Evolutionary conservation across 2,113 vertebrate genomes (phyloP), one percentile per base, ranked within the genome.

Genomic region (Typhlomys cinereus): DNA sequence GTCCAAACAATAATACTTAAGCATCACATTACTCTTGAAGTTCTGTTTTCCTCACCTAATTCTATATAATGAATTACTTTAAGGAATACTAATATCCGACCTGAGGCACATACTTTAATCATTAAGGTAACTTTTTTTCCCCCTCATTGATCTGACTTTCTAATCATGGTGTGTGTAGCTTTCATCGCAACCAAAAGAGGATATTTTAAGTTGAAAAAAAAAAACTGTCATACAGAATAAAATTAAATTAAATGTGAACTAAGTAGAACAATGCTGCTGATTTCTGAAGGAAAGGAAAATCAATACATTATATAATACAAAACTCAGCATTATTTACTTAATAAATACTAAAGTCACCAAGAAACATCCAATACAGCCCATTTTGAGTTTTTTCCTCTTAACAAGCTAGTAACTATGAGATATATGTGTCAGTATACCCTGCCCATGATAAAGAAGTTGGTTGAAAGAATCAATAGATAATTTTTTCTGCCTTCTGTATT

Each of bases 401-500:
- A 31, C 6, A 69, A 70, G 18, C 73, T 39, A 61, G 73, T 82
- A 91, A 76, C 7, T 79, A 39, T 10, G 74, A 2, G 0, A 71
- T 89, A 87, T 36, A 2, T 92, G 59, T 88, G 85, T 39, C 3
- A 29, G 0, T 0, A 27, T 44, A 81, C 1, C 4, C 0, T 0
- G 39, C 31, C 66, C 50, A 91, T 75, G 70, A 83, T 83, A 86
- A 93, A 91, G 27, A 82, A n/a, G 36, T 71, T 86, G 39, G 29
- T 71, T 84, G 41, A 6, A 94, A 82, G 17, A 74, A 92, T 92
- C 80, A 96, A 70, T 89, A 88, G 62, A 36, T 18, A 74, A 44
- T 94, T 93, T 71, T n/a, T 85, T 95, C 61, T 92, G 23, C 73
- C 34, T 94, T 94, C 34, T 92, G 34, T 88, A 74, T 20, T 96